Conservation (phyloP, 2,888 invertebrate species). For the Emesis russula region DNA sequence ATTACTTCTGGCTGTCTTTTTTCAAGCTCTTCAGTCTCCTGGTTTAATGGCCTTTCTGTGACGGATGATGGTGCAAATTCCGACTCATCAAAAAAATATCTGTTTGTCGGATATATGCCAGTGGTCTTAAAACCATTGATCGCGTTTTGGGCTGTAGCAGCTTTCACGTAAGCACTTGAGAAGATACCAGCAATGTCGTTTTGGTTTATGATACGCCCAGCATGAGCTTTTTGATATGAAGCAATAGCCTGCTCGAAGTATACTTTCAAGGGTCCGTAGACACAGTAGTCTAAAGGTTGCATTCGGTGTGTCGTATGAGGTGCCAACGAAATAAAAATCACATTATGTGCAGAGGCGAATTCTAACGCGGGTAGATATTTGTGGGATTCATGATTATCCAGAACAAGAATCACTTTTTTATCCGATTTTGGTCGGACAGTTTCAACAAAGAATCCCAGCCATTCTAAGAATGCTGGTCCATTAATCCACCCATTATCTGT, state of each 20-base stretch:
- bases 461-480: too few species aligned
- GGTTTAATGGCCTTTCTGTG: neutral
- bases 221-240: neutral
- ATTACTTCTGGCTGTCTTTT: too few species aligned
- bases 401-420: neutral
- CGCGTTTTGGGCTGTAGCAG: neutral
- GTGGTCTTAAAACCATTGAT: neutral
- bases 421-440: neutral
- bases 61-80: neutral
- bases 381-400: neutral
- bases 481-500: neutral
- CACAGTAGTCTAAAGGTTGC: neutral
- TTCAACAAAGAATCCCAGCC: neutral
- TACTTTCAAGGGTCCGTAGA: neutral
- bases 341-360: neutral
- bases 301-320: neutral
- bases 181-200: neutral
- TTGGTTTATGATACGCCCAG: neutral
- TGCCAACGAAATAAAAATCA: neutral
- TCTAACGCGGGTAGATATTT: neutral
- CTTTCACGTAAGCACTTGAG: neutral
- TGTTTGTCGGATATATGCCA: conserved; percentile 5
- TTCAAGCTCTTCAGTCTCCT: too few species aligned
- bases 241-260: neutral
- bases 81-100: neutral